Evolutionary conservation across 2,888 invertebrate species (phyloP).

Genomic region (Tachina lurida): DNA sequence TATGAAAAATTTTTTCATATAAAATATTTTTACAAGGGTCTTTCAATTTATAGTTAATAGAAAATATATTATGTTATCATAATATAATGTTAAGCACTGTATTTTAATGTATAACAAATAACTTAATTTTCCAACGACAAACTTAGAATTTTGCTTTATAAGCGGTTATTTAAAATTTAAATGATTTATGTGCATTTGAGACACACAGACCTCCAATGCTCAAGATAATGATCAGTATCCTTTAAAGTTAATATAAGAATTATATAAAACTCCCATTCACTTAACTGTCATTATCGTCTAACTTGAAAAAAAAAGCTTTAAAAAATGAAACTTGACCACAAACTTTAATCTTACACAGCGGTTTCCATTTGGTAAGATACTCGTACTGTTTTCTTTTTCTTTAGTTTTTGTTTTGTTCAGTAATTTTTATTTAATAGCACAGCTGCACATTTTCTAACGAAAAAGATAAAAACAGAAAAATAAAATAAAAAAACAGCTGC

Average conservation of each 20-base stretch:
- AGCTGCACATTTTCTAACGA: slow-evolving; percentile 68
- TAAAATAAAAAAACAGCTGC: slow-evolving; percentile 62
- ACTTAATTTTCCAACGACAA: slow-evolving; percentile 12
- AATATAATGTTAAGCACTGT: neutral
- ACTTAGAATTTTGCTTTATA: neutral
- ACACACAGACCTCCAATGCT: slow-evolving; percentile 36
- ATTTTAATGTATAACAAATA: neutral
- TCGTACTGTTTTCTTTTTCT: neutral
- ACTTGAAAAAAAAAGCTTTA: slow-evolving; percentile 20
- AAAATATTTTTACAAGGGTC: too few relatives aligned
- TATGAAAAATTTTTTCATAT: too few relatives aligned
- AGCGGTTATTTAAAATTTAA: slow-evolving; percentile 17
- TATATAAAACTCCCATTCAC: slow-evolving; percentile 61
- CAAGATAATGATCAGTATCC: slow-evolving; percentile 41
- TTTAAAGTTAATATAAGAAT: slow-evolving; percentile 32
- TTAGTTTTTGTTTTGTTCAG: neutral
- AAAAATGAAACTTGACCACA: slow-evolving; percentile 64
- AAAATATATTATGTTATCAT: neutral
- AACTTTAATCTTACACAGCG: slow-evolving; percentile 25
- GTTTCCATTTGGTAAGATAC: slow-evolving; percentile 13
- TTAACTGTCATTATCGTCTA: slow-evolving; percentile 61
- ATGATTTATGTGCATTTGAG: slow-evolving; percentile 29
- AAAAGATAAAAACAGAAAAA: slow-evolving; percentile 21
- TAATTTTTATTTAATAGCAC: slow-evolving; percentile 43
- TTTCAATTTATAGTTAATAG: too few relatives aligned